Evolutionary conservation across 1,140 invertebrate species (phyloP), one percentile per base, ranked within the genome.

Genomic region (Drosophila elegans): DNA sequence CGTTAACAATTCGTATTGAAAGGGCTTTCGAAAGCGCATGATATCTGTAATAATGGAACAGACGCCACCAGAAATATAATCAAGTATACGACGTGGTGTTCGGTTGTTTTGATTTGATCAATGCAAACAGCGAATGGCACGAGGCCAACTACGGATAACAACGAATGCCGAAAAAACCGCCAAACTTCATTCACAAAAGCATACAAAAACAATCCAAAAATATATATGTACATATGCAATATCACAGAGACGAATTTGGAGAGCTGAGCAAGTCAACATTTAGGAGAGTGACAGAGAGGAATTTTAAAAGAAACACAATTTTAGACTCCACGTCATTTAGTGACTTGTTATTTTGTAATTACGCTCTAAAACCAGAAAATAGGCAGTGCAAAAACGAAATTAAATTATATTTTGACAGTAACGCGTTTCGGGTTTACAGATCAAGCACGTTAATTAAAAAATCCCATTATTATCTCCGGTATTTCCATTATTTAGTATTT

Each of bases 171-270:
- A 41, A 68, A 48, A 68, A 41, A 9, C 27, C 42, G 13, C 21
- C 42, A 56, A 68, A 56, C 67, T 62, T 74, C 68, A 74, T 74
- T 74, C 56, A 74, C 54, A 55, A 42, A 29, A 51, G 11, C 34
- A 32, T 16, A 13, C 34, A 21, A 46, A 59, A 72, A 48, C 34
- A 46, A 53, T 54, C 34, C 12, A 13, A 11, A 39, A 27, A 25
- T 7, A n/a, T 11, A 21, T 64, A 41, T 25, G n/a, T 12, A 12
- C 21, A 21, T 46, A 42, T 13, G 54, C 46, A 60, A 46, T 39
- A 13, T 4, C 27, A 9, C 3, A 25, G 32, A 60, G 46, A 52
- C 29, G 42, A 49, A 36, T n/a, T 10, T 2, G 3, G 12, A 46
- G 32, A 64, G 4, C 12, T 38, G 32, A 64, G 11, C 12, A 32